These are phyloP conservation scores for Aphis gossypii DNA, from an alignment of 1,140 invertebrate species.

Conservation along the genomic window DNA sequence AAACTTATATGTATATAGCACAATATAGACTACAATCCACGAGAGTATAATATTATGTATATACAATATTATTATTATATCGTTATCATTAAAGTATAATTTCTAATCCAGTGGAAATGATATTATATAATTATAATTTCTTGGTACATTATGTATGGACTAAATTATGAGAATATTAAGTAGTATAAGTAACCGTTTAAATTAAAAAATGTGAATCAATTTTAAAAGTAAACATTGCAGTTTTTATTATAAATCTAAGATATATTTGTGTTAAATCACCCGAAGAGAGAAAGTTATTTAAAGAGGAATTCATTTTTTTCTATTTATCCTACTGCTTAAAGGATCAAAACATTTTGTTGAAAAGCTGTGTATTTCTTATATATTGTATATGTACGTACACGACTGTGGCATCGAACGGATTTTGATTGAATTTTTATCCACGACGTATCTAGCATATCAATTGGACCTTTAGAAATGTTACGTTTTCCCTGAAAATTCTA, in stretches of 20 bases:
- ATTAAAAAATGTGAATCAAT: neutral
- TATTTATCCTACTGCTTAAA: slow-evolving; percentile 19
- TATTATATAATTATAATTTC: neutral
- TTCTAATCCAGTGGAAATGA: neutral
- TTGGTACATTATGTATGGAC: neutral
- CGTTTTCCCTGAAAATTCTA: neutral
- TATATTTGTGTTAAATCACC: slow-evolving; percentile 32
- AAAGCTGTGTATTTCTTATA: neutral
- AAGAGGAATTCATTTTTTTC: slow-evolving; percentile 1
- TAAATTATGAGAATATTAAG: neutral
- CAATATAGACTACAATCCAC: too few species aligned
- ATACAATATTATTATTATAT: neutral
- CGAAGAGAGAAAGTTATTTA: neutral
- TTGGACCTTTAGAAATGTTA: slow-evolving; percentile 38
- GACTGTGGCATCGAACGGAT: slow-evolving; percentile 3
- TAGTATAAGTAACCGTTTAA: neutral
- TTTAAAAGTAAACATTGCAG: slow-evolving; percentile 5
- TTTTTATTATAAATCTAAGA: slow-evolving; percentile 4
- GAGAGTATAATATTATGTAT: too few species aligned
- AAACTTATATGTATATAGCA: too few species aligned
- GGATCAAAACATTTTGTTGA: slow-evolving; percentile 40
- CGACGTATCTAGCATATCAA: slow-evolving; percentile 27
- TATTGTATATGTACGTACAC: neutral
- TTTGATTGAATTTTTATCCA: slow-evolving; percentile 50
- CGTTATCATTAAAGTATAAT: neutral